phyloP scores from a whole-genome alignment of 1,140 invertebrate species.

The Lethrus apterus region DNA sequence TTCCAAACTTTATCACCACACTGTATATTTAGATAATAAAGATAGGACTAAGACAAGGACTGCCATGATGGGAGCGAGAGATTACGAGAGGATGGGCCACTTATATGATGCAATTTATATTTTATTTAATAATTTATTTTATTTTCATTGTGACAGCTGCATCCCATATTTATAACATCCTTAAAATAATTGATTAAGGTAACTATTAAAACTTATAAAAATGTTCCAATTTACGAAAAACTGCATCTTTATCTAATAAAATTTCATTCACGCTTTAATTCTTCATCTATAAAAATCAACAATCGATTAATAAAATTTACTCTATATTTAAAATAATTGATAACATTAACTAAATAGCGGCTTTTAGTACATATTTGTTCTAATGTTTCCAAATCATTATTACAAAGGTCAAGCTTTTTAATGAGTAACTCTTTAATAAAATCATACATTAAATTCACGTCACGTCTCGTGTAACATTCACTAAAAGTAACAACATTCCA shows the following conservation, averaged over 20 bases:
- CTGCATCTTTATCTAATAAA: neutral
- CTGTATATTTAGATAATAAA: too few species aligned
- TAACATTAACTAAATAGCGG: slow-evolving; percentile 1
- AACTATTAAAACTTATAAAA: too few species aligned
- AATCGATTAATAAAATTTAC: slow-evolving; percentile 17
- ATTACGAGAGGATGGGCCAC: too few species aligned
- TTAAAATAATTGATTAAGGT: slow-evolving; percentile 10
- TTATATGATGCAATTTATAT: slow-evolving; percentile 3
- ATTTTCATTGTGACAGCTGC: slow-evolving; percentile 8
- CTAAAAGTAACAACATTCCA: slow-evolving; percentile 27
- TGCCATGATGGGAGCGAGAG: too few species aligned
- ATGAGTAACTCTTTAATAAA: slow-evolving; percentile 17
- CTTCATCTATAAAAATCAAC: neutral
- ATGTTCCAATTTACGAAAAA: too few species aligned
- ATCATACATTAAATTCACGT: slow-evolving; percentile 18
- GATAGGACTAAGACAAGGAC: too few species aligned
- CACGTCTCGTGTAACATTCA: slow-evolving; percentile 21
- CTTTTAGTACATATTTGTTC: slow-evolving; percentile 3
- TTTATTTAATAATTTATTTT: slow-evolving; percentile 2
- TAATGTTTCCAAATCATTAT: slow-evolving; percentile 4
- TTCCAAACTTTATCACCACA: too few species aligned
- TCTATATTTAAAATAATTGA: slow-evolving; percentile 23
- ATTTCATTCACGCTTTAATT: neutral
- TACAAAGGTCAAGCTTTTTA: slow-evolving; percentile 13
- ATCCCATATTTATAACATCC: slow-evolving; percentile 5